Percentiles rank a stretch among this genome's conserved stretches.
Conservation (phyloP, 2,113 vertebrate species). For the Myxocyprinus asiaticus region DNA sequence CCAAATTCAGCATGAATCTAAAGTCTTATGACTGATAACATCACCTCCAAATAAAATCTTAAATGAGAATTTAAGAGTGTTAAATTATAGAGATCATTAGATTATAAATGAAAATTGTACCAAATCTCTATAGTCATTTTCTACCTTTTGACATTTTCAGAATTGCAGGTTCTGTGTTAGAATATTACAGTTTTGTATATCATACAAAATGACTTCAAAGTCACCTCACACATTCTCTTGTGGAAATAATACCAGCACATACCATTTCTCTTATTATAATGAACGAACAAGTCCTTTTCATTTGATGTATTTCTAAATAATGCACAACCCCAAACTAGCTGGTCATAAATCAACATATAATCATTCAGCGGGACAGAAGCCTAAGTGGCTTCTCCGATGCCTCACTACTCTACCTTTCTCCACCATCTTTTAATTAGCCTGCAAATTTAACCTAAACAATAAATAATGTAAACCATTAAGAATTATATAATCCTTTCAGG, state of each 20-base stretch:
- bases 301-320: constrained; percentile 8
- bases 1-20: too few relatives aligned
- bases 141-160: not conserved
- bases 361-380: constrained; percentile 11
- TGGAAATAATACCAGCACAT: not conserved
- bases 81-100: too few relatives aligned
- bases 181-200: not conserved
- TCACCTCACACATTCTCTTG: not conserved
- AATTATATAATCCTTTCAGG: too few relatives aligned
- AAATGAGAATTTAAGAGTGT: too few relatives aligned
- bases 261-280: not conserved
- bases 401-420: constrained; percentile 12
- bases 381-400: not conserved
- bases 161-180: not conserved
- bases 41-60: not conserved
- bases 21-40: too few relatives aligned
- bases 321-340: constrained; percentile 9
- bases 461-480: too few relatives aligned
- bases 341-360: constrained; percentile 16
- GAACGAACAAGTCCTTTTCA: not conserved
- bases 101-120: not conserved
- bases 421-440: constrained; percentile 1
- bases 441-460: not conserved
- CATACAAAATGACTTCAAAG: not conserved
- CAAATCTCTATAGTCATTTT: not conserved